A percentile compares a stretch with the other conserved stretches of the same genome.
These are phyloP conservation scores for Vireo altiloquus DNA, from an alignment of 2,113 vertebrate species.

Conservation along the genomic window DNA sequence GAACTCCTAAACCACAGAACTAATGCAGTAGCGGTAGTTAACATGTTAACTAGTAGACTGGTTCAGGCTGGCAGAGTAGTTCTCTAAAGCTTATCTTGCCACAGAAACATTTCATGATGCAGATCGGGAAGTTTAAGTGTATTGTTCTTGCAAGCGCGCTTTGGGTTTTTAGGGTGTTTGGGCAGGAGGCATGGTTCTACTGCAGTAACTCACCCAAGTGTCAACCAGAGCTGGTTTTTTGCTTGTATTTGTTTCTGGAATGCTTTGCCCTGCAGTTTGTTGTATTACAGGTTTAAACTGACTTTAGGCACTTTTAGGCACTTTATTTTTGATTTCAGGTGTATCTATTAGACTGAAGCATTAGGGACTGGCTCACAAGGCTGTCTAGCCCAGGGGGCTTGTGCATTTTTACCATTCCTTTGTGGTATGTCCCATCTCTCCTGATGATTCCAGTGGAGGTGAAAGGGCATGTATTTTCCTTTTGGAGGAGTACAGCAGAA, in stretches of 20 bases:
- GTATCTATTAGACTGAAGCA: background rate
- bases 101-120: background rate
- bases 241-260: background rate
- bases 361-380: background rate
- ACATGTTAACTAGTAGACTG: background rate
- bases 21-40: background rate
- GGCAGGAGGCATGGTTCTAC: rapidly evolving
- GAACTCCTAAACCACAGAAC: background rate
- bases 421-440: background rate
- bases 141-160: background rate
- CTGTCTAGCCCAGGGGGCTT: background rate
- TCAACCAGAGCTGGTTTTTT: background rate
- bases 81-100: background rate
- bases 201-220: background rate
- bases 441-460: background rate
- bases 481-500: background rate
- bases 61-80: background rate
- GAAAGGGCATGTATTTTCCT: background rate
- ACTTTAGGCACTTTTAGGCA: background rate
- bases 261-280: background rate
- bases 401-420: background rate
- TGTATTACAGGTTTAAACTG: background rate
- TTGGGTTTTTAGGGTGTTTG: background rate
- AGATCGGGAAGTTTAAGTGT: background rate
- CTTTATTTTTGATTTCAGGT: background rate